A percentile compares a stretch with the other conserved stretches of the same genome.
phyloP scores from a whole-genome alignment of 2,797 vertebrate species.

The Delichon dasypus region DNA sequence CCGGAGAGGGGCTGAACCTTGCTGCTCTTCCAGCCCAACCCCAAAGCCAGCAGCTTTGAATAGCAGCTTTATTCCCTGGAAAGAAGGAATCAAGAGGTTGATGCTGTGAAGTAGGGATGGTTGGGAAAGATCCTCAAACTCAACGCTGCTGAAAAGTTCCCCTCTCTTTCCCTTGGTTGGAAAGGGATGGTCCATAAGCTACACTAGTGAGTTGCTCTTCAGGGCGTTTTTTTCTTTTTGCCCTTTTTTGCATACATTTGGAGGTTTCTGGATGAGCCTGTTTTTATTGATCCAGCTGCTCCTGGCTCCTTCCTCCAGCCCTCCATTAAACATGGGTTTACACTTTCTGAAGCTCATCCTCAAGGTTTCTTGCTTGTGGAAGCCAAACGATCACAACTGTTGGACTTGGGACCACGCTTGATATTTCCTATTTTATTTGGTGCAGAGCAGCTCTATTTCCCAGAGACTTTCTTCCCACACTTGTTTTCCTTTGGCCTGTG shows the following conservation, averaged over 20 bases:
- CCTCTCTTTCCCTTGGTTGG: not conserved
- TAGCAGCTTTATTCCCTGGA: not conserved
- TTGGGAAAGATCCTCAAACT: not conserved
- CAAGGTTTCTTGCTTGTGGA: not conserved
- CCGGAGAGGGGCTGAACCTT: fast-evolving
- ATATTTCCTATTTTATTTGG: not conserved
- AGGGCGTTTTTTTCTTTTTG: not conserved
- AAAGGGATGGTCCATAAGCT: not conserved
- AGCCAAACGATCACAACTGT: not conserved
- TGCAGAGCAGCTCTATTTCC: not conserved
- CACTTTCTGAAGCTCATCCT: not conserved
- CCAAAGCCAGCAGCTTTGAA: not conserved
- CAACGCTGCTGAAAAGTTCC: fast-evolving
- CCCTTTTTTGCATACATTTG: not conserved
- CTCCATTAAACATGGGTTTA: not conserved
- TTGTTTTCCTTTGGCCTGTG: not conserved
- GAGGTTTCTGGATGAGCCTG: not conserved
- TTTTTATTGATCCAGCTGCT: not conserved
- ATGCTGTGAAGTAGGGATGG: not conserved
- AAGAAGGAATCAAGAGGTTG: not conserved
- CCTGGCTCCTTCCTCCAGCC: constrained; percentile 9
- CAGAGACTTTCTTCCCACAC: constrained; percentile 11
- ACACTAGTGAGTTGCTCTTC: fast-evolving
- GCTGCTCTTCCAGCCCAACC: not conserved
- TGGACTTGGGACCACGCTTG: not conserved